These are phyloP conservation scores for Seriola aureovittata DNA, from an alignment of 2,113 vertebrate genomes.

Conservation along the genomic window DNA sequence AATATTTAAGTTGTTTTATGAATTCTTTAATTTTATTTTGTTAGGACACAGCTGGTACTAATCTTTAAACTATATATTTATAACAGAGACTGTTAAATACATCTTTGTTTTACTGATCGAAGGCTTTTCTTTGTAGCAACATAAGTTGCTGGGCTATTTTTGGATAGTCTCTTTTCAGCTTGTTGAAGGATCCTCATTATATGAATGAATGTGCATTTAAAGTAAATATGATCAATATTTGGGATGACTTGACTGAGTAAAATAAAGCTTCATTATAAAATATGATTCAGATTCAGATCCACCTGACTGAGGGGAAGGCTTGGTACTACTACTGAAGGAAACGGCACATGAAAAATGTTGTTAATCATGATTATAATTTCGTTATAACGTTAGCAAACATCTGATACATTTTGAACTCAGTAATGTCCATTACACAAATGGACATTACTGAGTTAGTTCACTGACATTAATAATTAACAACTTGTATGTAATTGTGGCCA, in stretches of 20 bases:
- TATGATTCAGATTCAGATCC: not conserved
- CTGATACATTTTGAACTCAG: too few relatives aligned
- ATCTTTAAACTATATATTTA: not conserved
- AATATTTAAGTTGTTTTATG: conserved; percentile 12
- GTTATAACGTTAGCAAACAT: too few relatives aligned
- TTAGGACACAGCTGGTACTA: not conserved
- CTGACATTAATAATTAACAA: too few relatives aligned
- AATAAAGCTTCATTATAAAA: conserved; percentile 55
- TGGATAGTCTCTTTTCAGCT: not conserved
- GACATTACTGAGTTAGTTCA: too few relatives aligned
- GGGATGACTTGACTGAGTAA: conserved; percentile 6
- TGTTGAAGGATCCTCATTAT: conserved; percentile 14
- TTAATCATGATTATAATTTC: not conserved
- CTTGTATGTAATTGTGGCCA: too few relatives aligned
- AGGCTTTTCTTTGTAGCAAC: conserved; percentile 22
- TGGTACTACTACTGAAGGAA: not conserved
- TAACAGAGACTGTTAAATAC: conserved; percentile 27
- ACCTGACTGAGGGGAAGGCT: too few relatives aligned
- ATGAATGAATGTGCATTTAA: conserved; percentile 19
- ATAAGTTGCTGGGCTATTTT: conserved; percentile 8
- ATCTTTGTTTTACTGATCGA: conserved; percentile 37
- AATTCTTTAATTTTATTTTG: conserved; percentile 13
- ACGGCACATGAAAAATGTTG: not conserved
- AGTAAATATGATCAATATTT: conserved; percentile 22
- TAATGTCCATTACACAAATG: too few relatives aligned